These are phyloP conservation scores for Pomatorhinus ruficollis DNA, from an alignment of 2,113 vertebrate genomes.

Conservation along the genomic window DNA sequence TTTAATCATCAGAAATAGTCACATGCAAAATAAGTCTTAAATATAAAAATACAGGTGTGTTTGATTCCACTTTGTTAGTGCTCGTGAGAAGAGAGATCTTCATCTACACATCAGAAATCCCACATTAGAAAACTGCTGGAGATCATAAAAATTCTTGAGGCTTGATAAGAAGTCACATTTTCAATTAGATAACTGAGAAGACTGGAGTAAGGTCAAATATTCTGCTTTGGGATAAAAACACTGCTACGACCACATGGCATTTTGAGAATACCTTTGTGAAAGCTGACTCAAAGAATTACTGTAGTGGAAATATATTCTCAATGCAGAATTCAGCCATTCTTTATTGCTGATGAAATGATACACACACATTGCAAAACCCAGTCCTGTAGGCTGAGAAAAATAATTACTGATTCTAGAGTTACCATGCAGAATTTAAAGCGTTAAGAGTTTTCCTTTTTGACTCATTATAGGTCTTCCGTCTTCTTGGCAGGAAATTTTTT, in stretches of 20 bases:
- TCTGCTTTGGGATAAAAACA: background rate
- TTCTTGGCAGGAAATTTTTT: background rate
- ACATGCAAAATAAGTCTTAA: background rate
- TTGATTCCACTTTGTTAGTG: background rate
- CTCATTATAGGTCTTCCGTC: background rate
- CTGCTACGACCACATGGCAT: background rate
- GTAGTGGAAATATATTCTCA: background rate
- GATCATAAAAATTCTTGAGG: background rate
- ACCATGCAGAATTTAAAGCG: background rate
- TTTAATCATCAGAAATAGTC: background rate
- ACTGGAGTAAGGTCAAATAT: background rate
- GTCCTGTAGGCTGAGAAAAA: background rate
- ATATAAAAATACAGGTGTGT: background rate
- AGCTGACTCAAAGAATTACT: background rate
- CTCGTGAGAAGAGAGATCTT: background rate
- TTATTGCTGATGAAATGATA: background rate
- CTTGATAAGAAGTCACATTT: background rate
- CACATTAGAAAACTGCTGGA: background rate
- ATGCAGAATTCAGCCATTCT: background rate
- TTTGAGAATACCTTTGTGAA: background rate
- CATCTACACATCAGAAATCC: background rate
- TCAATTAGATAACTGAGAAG: background rate
- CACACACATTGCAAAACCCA: background rate
- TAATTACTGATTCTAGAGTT: background rate
- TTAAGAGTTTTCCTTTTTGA: background rate